Evolutionary conservation across 2,113 vertebrate genomes (phyloP).

Genomic region (Malurus alboscapulatus): DNA sequence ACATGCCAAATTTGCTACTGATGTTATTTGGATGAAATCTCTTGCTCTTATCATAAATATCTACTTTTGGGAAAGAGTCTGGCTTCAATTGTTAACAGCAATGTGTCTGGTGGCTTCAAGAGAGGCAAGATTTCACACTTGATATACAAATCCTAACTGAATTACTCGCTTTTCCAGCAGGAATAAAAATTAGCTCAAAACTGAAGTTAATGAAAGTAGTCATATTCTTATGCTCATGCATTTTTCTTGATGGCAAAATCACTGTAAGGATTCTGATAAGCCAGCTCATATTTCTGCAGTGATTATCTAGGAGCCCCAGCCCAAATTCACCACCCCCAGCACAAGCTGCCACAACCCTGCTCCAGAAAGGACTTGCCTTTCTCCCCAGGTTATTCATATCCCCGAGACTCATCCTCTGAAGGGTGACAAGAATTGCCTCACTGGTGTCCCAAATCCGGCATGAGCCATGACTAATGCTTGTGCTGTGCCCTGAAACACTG

Average conservation of each 20-base stretch:
- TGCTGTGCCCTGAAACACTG: not conserved
- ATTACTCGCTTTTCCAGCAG: not conserved
- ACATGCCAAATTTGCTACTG: not conserved
- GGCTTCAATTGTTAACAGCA: not conserved
- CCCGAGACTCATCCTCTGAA: not conserved
- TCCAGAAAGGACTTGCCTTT: not conserved
- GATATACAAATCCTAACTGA: not conserved
- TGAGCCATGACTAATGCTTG: not conserved
- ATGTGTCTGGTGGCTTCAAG: not conserved
- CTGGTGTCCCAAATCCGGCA: not conserved
- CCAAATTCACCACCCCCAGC: not conserved
- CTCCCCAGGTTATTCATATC: not conserved
- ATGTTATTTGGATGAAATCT: not conserved
- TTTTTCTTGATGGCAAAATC: not conserved
- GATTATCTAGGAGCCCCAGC: not conserved
- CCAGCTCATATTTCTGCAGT: not conserved
- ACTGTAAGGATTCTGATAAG: not conserved
- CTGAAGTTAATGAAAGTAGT: not conserved
- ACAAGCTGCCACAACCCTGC: not conserved
- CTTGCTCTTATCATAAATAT: not conserved
- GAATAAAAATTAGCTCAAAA: not conserved
- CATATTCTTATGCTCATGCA: not conserved
- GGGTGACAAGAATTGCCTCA: not conserved
- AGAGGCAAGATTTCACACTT: not conserved
- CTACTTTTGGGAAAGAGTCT: not conserved